These are phyloP conservation scores for Epistrophe eligans DNA, from an alignment of 2,888 invertebrate species.

Conservation along the genomic window DNA sequence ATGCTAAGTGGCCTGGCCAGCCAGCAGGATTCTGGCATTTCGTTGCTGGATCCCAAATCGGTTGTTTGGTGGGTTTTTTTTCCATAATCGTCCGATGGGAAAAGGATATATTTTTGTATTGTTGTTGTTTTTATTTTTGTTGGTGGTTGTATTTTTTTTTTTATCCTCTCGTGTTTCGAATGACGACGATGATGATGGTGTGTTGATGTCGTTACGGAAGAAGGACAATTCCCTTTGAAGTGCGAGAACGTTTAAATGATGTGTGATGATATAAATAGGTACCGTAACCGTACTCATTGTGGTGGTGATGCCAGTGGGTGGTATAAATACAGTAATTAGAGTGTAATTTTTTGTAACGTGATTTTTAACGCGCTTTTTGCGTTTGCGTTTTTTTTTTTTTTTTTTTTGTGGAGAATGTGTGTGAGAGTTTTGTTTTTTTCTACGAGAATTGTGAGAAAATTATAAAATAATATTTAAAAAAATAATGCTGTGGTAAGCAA, in stretches of 20 bases:
- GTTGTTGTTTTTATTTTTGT: conserved; percentile 17
- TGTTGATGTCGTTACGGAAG: conserved; percentile 54
- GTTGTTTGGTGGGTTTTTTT: conserved; percentile 74
- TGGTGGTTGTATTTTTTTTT: conserved; percentile 16
- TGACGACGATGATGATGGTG: conserved; percentile 54
- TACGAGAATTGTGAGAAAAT: conserved; percentile 16
- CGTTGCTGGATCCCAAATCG: conserved; percentile 74
- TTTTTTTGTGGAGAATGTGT: conserved; percentile 20
- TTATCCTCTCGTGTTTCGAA: conserved; percentile 54
- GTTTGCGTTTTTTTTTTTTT: neutral
- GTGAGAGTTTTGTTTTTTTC: conserved; percentile 1
- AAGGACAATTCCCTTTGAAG: conserved; percentile 65
- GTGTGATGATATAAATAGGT: conserved; percentile 60
- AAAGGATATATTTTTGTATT: conserved; percentile 50
- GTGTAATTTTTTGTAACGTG: conserved; percentile 51
- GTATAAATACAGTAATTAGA: conserved; percentile 23
- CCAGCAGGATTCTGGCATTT: conserved; percentile 75
- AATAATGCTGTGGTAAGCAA: conserved; percentile 67
- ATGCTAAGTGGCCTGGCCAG: conserved; percentile 76
- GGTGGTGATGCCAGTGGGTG: conserved; percentile 22
- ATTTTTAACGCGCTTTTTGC: conserved; percentile 19
- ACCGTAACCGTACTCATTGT: neutral
- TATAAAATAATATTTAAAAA: neutral
- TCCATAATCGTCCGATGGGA: conserved; percentile 74
- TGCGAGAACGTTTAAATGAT: conserved; percentile 70